Conservation (phyloP, 2,113 vertebrate species). For the Neolamprologus caudopunctatus region DNA sequence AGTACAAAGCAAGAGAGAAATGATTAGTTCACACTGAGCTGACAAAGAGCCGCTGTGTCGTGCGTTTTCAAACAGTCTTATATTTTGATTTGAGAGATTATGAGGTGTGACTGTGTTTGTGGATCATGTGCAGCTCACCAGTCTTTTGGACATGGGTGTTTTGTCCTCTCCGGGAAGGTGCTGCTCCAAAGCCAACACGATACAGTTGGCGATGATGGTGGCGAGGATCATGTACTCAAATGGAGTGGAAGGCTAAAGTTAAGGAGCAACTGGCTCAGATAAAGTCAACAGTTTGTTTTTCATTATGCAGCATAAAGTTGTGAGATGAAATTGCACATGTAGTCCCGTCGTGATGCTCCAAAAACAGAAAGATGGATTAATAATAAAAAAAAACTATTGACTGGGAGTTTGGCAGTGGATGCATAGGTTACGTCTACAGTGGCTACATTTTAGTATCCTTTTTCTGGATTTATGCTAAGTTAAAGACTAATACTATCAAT, state of each 20-base stretch:
- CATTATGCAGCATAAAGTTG: background rate
- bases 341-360: accelerated
- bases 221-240: conserved; percentile 99
- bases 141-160: conserved; percentile 93
- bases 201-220: conserved; percentile 98
- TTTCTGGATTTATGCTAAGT: background rate
- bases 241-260: conserved; percentile 76
- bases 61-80: background rate
- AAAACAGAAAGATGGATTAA: background rate
- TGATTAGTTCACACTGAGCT: background rate
- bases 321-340: background rate
- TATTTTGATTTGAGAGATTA: background rate
- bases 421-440: background rate
- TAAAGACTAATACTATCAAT: background rate
- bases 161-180: conserved; percentile 95
- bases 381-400: background rate
- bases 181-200: conserved; percentile 93
- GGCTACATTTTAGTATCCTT: accelerated
- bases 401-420: background rate
- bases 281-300: background rate
- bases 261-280: conserved; percentile 65
- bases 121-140: conserved; percentile 74
- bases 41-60: background rate
- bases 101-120: background rate
- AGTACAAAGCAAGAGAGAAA: background rate